These are phyloP conservation scores for Motacilla tschutschensis DNA, from an alignment of 2,113 vertebrate genomes.

Conservation along the genomic window DNA sequence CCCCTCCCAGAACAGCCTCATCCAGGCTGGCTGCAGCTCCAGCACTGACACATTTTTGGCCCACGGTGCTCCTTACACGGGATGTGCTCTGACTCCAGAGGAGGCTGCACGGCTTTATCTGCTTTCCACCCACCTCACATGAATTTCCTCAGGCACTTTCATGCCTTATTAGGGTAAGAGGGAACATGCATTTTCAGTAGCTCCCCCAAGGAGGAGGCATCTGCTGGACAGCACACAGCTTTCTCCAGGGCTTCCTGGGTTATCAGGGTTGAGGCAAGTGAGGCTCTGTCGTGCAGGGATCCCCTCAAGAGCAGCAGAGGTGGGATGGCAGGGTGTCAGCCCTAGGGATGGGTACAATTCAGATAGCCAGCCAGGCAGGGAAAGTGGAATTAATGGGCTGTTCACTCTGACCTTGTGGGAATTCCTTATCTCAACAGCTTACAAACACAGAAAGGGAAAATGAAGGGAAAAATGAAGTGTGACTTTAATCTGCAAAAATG, in stretches of 20 bases:
- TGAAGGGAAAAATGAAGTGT: background rate
- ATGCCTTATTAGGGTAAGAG: conserved; percentile 53
- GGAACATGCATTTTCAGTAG: background rate
- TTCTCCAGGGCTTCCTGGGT: background rate
- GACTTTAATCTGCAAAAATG: background rate
- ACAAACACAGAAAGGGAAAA: background rate
- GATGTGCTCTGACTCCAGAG: background rate
- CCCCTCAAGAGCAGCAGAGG: background rate
- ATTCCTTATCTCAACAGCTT: conserved; percentile 10
- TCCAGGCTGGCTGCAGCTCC: background rate
- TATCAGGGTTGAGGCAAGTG: background rate
- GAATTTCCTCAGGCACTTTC: conserved; percentile 28
- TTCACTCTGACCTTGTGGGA: background rate
- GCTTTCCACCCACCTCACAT: background rate
- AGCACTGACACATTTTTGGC: conserved; percentile 38
- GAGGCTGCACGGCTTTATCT: background rate
- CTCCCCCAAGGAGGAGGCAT: background rate
- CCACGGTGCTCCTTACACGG: background rate
- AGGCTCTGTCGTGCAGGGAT: background rate
- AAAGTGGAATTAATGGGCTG: background rate
- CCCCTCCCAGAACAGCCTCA: background rate
- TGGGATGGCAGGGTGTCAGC: background rate
- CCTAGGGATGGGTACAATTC: background rate
- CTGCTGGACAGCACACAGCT: background rate
- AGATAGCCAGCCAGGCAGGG: background rate